Evolutionary conservation across 2,888 invertebrate species (phyloP).

Genomic region (Plagiodera versicolora): DNA sequence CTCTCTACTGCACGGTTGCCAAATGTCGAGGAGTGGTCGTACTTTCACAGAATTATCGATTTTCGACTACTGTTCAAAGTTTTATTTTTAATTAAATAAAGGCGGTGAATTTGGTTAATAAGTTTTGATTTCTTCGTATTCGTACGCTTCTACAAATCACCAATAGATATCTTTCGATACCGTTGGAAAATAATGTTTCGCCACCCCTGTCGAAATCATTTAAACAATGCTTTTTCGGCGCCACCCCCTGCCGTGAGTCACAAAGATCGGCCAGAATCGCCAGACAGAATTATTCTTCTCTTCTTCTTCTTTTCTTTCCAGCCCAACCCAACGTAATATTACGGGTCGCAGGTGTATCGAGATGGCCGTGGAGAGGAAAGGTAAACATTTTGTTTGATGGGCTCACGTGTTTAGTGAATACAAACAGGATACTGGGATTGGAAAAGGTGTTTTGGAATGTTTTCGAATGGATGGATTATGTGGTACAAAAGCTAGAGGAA

Average conservation of each 20-base stretch:
- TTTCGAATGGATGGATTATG: constrained; percentile 10
- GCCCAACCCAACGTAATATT: constrained; percentile 22
- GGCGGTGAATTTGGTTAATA: no score
- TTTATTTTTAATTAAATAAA: no score
- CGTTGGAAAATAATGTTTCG: not conserved
- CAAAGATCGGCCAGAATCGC: constrained; percentile 37
- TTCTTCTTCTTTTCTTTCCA: not conserved
- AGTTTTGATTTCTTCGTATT: no score
- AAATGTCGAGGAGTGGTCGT: no score
- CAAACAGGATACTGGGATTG: constrained; percentile 32
- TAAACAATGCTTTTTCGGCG: constrained; percentile 40
- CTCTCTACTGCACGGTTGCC: constrained; percentile 14
- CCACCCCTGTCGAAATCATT: constrained; percentile 21
- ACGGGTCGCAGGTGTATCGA: constrained; percentile 26
- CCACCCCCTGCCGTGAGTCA: constrained; percentile 45
- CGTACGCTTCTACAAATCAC: no score
- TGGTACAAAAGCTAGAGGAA: constrained; percentile 5
- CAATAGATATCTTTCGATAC: no score
- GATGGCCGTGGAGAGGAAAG: constrained; percentile 15
- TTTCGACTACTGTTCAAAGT: no score
- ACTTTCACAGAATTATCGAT: no score
- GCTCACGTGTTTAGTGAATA: constrained; percentile 30
- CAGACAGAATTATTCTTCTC: constrained; percentile 27
- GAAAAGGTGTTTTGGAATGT: constrained; percentile 11
- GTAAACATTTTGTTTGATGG: constrained; percentile 17